Evolutionary conservation across 2,113 vertebrate species (phyloP), one percentile per base, ranked within the genome.

Genomic region (Hylia prasina): DNA sequence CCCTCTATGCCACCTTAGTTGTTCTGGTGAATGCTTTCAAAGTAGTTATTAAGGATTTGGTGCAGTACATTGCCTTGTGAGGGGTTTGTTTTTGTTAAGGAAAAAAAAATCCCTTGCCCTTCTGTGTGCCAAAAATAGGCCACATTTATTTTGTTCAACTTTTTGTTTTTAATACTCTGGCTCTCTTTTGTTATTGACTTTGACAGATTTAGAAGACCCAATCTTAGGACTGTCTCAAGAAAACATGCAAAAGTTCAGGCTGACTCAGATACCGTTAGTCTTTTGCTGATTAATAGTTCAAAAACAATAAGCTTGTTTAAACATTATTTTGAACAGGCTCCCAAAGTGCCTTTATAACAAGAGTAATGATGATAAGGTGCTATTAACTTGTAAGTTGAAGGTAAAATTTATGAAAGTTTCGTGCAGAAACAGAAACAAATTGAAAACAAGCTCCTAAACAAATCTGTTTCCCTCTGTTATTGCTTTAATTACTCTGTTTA

Each of bases 231-330:
- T 69, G 68, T 93, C 90, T 95, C 79, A 95, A 65, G 85, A 95
- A 95, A 96, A 82, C 69, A 92, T 60, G n/a, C 85, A 75, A 84
- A 94, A 94, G 96, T 96, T 96, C 94, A 95, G 53, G 35, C 76
- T 86, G 88, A 92, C 90, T 94, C 82, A 86, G 75, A 86, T 95
- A 94, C 72, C 0, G 1, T 90, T 88, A 64, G 0, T 31, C 60
- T 92, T 93, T 90, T 89, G 53, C 56, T 82, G 87, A 94, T 90
- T 86, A 94, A 86, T 79, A 90, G 82, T 83, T 93, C 82, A 92
- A 47, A 85, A 96, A 91, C 71, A 90, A 37, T 83, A 63, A 82
- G 15, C 63, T 83, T 93, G 47, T 96, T 96, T 73, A 83, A 94
- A 88, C 28, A 10, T 87, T 66, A 42, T 89, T 94, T 93, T 81